phyloP scores from a whole-genome alignment of 2,888 invertebrate species.

The Cantharis flavilabris region DNA sequence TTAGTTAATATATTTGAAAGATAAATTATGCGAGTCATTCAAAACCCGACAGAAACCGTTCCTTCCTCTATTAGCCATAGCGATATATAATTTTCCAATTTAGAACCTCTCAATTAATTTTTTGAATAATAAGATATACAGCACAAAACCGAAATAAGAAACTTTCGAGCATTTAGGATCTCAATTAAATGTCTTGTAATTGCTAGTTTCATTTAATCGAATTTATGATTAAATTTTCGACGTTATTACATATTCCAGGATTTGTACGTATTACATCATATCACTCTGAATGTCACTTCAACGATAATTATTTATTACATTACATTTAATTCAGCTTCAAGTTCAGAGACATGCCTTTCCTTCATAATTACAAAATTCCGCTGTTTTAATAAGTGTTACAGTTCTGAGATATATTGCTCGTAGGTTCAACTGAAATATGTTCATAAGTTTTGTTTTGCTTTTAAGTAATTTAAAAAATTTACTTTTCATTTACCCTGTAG shows the following conservation, averaged over 20 bases:
- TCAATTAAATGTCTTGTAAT: no score
- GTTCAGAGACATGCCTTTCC: not conserved
- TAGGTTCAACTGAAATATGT: no score
- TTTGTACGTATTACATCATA: not conserved
- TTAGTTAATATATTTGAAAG: no score
- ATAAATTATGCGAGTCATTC: no score
- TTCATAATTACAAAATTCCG: not conserved
- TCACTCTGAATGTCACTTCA: not conserved
- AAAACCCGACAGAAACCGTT: no score
- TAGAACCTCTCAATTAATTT: not conserved
- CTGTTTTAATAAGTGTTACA: not conserved
- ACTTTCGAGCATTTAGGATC: not conserved
- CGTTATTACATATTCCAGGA: not conserved
- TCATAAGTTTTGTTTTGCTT: no score
- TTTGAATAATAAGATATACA: not conserved
- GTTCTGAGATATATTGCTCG: not conserved
- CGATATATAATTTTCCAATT: not conserved
- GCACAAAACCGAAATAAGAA: not conserved
- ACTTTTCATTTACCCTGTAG: no score
- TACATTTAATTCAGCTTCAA: not conserved
- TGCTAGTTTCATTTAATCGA: not conserved
- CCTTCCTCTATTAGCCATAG: not conserved
- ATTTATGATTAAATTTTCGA: not conserved
- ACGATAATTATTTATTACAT: not conserved
- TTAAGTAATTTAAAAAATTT: no score